Percentiles rank a stretch among this genome's conserved stretches.
These are phyloP conservation scores for Coptodon rendalli DNA, from an alignment of 2,113 vertebrate species.

Conservation along the genomic window DNA sequence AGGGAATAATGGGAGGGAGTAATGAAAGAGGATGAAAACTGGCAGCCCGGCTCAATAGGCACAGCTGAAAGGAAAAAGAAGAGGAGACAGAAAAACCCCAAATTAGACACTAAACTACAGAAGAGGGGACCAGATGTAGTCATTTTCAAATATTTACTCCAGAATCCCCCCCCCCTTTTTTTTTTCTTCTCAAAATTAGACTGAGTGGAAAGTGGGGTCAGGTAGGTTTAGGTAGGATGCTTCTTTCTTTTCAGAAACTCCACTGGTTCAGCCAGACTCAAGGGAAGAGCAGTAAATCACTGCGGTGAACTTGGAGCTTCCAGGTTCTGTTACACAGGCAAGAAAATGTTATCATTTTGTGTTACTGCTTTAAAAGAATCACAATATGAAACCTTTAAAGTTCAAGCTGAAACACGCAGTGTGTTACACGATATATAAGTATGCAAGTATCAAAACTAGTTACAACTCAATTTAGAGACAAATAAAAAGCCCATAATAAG, in stretches of 20 bases:
- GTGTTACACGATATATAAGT: neutral
- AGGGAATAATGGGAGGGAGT: slow-evolving; percentile 69
- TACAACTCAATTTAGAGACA: neutral
- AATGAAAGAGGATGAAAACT: slow-evolving; percentile 74
- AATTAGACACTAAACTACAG: slow-evolving; percentile 13
- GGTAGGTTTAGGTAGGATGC: neutral
- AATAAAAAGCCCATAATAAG: neutral
- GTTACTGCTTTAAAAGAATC: neutral
- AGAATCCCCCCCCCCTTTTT: neutral
- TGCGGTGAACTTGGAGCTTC: neutral
- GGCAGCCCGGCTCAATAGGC: slow-evolving; percentile 55
- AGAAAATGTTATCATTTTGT: neutral
- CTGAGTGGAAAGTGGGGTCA: neutral
- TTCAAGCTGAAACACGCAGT: neutral
- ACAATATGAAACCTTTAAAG: neutral
- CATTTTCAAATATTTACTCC: neutral
- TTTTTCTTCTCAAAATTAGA: neutral
- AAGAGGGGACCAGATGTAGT: neutral
- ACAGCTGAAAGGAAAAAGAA: slow-evolving; percentile 9
- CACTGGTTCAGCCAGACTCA: neutral
- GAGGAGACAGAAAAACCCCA: neutral
- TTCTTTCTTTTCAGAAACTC: neutral
- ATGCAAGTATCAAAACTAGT: neutral
- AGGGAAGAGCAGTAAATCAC: neutral
- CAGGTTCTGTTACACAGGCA: neutral